Evolutionary conservation across 2,113 vertebrate genomes (phyloP), one percentile per base, ranked within the genome.

Genomic region (Nematolebias whitei): DNA sequence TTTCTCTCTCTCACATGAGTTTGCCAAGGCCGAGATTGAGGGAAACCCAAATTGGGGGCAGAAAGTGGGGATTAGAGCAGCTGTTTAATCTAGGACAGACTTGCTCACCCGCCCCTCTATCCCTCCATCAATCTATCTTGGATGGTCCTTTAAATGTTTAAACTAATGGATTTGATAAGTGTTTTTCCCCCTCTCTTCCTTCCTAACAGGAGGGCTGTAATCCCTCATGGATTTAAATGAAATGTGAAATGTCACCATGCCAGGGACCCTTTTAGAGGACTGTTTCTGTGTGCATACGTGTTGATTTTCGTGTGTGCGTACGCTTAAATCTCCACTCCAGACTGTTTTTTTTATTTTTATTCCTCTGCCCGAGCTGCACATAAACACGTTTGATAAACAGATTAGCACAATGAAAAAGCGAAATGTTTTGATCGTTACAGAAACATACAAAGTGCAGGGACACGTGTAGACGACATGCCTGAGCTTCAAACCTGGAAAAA

Each of bases 21-120:
- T 85, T 47, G 70, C 78, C 72, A 49, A 63, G 80, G 71, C 88
- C 50, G 84, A 89, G 90, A 91, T 92, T 90, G 87, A 90, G 89
- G 90, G 85, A 89, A 82, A 89, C 85, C 86, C 89, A 91, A 86
- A 91, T 90, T 89, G 72, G 85, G 80, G 84, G 76, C 82, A 78
- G 84, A 84, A 87, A 90, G 84, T 78, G 79, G 80, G 88, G 93
- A 93, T 93, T 93, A 93, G 80, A 88, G 85, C 51, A 50, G 50
- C 87, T 82, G 72, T 87, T 92, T 92, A 92, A 93, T 92, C 91
- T 92, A 84, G 86, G 87, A 84, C 90, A 87, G 83, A 90, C 89
- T 93, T 85, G 83, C 85, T 76, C 83, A 74, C 68, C 61, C 71
- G 58, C 65, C 40, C 55, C 60, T 67, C 77, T 66, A 73, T 86